Conservation (phyloP, 2,113 vertebrate genomes). For the Atractosteus spatula region DNA sequence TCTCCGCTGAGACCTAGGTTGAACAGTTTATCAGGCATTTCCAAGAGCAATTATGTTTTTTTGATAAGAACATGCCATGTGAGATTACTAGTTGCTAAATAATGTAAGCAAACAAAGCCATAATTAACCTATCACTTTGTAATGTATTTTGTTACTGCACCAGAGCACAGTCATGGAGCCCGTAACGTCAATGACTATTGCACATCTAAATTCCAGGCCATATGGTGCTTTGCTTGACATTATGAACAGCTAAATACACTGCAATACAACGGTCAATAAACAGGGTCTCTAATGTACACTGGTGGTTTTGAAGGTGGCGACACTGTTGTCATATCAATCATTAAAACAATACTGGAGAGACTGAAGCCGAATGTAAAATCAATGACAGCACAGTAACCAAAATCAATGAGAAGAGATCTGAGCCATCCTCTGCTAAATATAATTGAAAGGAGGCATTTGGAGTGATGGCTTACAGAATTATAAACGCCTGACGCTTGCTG, state of each 20-base stretch:
- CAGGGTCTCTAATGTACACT: slow-evolving; percentile 20
- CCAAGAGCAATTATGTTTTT: background rate
- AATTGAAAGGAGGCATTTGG: slow-evolving; percentile 34
- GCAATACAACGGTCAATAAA: slow-evolving; percentile 11
- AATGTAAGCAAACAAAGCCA: slow-evolving; percentile 7
- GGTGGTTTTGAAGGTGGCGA: slow-evolving; percentile 4
- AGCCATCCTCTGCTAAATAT: slow-evolving; percentile 32
- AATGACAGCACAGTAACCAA: slow-evolving; percentile 14
- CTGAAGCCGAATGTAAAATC: slow-evolving; percentile 26
- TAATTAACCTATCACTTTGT: background rate
- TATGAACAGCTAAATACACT: slow-evolving; percentile 21
- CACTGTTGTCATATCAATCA: slow-evolving; percentile 29
- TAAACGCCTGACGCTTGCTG: slow-evolving; percentile 40
- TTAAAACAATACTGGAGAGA: slow-evolving; percentile 30
- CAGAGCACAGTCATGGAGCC: background rate
- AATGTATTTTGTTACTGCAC: background rate
- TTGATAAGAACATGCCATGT: background rate
- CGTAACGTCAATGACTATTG: background rate
- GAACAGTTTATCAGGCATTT: background rate
- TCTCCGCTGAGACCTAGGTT: background rate
- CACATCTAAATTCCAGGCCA: background rate
- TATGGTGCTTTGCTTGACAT: slow-evolving; percentile 15
- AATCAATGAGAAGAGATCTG: slow-evolving; percentile 36
- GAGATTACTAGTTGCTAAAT: slow-evolving; percentile 12
- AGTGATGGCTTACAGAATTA: slow-evolving; percentile 49